Conservation (phyloP, 2,113 vertebrate species). For the Takifugu bimaculatus region DNA sequence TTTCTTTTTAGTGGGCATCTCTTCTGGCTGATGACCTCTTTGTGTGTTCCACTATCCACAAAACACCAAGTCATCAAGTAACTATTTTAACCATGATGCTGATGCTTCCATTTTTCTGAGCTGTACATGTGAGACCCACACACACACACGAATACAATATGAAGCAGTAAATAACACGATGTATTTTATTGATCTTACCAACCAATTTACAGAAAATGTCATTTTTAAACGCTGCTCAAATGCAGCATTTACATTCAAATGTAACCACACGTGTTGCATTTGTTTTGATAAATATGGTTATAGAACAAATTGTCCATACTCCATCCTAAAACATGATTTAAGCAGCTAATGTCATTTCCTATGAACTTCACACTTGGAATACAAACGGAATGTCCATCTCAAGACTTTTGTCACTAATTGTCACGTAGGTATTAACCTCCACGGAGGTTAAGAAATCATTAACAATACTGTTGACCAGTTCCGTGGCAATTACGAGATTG, state of each 20-base stretch:
- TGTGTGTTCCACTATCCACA: too few relatives aligned
- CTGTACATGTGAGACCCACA: background rate
- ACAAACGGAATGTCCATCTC: conserved; percentile 75
- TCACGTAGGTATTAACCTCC: conserved; percentile 60
- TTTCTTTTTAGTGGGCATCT: too few relatives aligned
- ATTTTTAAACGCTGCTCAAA: too few relatives aligned
- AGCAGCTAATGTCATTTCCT: conserved; percentile 56
- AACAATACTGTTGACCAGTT: conserved; percentile 59
- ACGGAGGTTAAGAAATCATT: conserved; percentile 68
- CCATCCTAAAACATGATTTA: conserved; percentile 23
- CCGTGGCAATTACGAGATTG: conserved; percentile 41
- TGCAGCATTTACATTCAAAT: conserved; percentile 12
- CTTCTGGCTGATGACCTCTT: too few relatives aligned
- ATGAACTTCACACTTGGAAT: conserved; percentile 59
- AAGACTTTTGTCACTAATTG: conserved; percentile 73
- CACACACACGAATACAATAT: background rate
- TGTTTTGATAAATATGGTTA: conserved; percentile 60
- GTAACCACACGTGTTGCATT: conserved; percentile 22
- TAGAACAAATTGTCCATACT: conserved; percentile 40
- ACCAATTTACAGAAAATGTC: too few relatives aligned
- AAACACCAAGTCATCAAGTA: too few relatives aligned
- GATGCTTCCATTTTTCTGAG: too few relatives aligned
- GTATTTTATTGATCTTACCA: conserved; percentile 52
- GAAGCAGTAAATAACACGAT: conserved; percentile 15
- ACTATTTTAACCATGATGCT: too few relatives aligned